phyloP scores from a whole-genome alignment of 1,140 invertebrate genomes.

The Drosophila tani region DNA sequence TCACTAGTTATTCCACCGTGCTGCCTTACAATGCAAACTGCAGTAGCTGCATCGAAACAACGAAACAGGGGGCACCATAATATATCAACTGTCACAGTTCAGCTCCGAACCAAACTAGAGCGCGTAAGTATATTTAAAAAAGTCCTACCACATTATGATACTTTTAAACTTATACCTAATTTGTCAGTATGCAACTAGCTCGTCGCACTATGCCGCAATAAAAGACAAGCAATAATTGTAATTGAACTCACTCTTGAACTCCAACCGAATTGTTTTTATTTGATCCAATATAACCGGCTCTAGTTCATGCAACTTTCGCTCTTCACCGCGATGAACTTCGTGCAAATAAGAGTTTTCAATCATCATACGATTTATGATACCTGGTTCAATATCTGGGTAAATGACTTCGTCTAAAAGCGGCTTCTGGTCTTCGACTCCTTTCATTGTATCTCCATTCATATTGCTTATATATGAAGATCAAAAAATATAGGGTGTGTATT shows the following conservation, averaged over 20 bases:
- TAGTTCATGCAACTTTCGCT: constrained; percentile 2
- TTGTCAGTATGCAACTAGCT: too few relatives aligned
- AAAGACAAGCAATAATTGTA: not conserved
- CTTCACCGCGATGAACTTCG: constrained; percentile 2
- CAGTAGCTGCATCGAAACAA: too few relatives aligned
- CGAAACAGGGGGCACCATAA: too few relatives aligned
- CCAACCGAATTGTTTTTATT: constrained; percentile 5
- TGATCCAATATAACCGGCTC: constrained; percentile 13
- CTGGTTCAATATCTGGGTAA: constrained; percentile 22
- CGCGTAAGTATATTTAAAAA: too few relatives aligned
- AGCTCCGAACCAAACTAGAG: too few relatives aligned
- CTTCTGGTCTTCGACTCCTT: constrained; percentile 1
- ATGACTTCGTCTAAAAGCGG: constrained; percentile 17
- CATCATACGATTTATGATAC: constrained; percentile 19
- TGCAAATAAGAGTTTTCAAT: constrained; percentile 14
- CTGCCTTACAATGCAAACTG: not conserved
- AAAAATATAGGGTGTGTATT: not conserved
- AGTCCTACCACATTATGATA: too few relatives aligned
- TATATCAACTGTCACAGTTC: too few relatives aligned
- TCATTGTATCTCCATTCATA: constrained; percentile 11
- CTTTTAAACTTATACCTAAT: too few relatives aligned
- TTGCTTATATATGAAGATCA: not conserved
- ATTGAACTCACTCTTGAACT: constrained; percentile 14
- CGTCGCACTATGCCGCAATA: not conserved
- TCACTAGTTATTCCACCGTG: constrained; percentile 42